Evolutionary conservation across 2,888 invertebrate species (phyloP), one percentile per base, ranked within the genome.

Genomic region (Drosophila diplacantha): DNA sequence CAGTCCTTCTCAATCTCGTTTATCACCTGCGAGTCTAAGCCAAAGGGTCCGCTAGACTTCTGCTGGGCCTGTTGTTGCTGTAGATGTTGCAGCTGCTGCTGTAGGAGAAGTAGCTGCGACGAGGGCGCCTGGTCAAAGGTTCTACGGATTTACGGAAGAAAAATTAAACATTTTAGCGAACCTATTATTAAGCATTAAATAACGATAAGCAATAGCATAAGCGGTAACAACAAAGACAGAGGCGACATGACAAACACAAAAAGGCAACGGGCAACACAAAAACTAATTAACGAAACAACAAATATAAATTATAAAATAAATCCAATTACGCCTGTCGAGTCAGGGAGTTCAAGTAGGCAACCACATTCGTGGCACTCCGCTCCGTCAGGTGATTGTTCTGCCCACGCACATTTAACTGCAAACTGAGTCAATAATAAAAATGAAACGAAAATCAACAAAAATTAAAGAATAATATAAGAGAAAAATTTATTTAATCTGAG

Each of bases 11-110:
- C 95, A 50, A 95, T 90, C 74, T 91, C 91, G 31, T 92, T 91
- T 73, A 95, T 90, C 65, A 94, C 89, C 59, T 92, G 91, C 18
- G 92, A 91, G 86, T 96, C 95, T 47, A 96, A 89, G 0, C 93
- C 92, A 87, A 94, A 96, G 24, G 95, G 94, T 20, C 95, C 95
- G 0, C 91, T 90, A 44, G 91, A 86, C 22, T 89, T 87, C 18
- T 90, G 87, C 8, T 88, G 85, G 1, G 90, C 90, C 84, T 83
- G 81, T 22, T 78, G 84, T 22, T 78, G 84, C 29, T 81, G 80
- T 26, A 76, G 67, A 29, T 70, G 57, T 11, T 71, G 67, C 34
- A 83, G 53, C 26, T 76, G 83, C 26, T 81, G 82, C 84, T 83
- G 80, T 18, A 76, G 58, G 12, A 78, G 80, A n/a, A 75, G 53